Base-by-base conservation (phyloP, 2,888 invertebrate genomes). In the Callosobruchus maculatus region DNA sequence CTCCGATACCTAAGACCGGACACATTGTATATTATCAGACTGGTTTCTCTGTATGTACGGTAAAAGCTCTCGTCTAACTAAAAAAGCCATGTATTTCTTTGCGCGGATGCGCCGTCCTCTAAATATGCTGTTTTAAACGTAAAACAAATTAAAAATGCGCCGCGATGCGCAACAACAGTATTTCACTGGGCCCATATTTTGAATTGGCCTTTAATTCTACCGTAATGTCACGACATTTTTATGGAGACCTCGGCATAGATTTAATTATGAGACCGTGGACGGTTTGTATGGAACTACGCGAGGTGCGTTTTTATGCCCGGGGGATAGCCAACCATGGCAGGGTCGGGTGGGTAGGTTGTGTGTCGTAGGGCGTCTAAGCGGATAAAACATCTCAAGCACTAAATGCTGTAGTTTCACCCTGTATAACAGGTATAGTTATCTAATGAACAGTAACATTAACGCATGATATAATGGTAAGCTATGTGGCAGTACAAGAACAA, bases 211-310 rank as follows among this genome's bases (percentile, higher is more conserved):
- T 49, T 79, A 80, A 81, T 80, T 80, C 78, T 80, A 80, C 72
- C 73, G 78, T 82, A 82, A 82, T 81, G 81, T 80, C 81, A 81
- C 79, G 81, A 80, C 81, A 81, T 82, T 82, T 81, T 82, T 81
- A 80, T 79, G 77, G 78, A 79, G 77, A 79, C 77, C 74, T 76
- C 71, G 74, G 77, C 79, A 81, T 79, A 77, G 80, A 80, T 81
- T 81, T 80, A 79, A 81, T 81, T 81, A 81, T 79, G 78, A 79
- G 78, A 76, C 77, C 76, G 77, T 77, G 49, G 13, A 49, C 13
- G 49, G 49, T 49, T 3, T 49, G 49, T 13, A 18, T 30, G 49
- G 49, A 49, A 18, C 18, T 49, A 49, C 18, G 49, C 49, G 49
- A 49, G 18, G 13, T 49, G 49, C 49, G 49, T 49, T 49, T 49